Evolutionary conservation across 2,888 invertebrate genomes (phyloP).

Genomic region (Machimus atricapillus): DNA sequence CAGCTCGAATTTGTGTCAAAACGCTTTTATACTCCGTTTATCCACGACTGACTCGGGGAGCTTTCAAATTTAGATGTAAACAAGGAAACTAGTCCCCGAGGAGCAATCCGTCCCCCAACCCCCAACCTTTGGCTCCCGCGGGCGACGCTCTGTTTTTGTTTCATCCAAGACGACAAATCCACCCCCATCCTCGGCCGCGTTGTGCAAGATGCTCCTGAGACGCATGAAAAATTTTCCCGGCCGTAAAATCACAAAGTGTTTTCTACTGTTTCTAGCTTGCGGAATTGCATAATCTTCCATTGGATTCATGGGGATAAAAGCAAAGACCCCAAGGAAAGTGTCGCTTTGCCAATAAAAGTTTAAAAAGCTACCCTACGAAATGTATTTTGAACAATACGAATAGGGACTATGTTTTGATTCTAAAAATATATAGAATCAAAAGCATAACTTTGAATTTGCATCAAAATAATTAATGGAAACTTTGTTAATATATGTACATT

Average conservation of each 20-base stretch:
- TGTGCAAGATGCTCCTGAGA: neutral
- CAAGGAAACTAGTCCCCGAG: constrained; percentile 8
- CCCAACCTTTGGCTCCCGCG: neutral
- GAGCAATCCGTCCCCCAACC: neutral
- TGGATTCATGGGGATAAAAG: neutral
- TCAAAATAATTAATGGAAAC: too few species aligned
- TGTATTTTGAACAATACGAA: neutral
- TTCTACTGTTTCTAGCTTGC: neutral
- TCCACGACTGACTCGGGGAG: neutral
- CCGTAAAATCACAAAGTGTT: neutral
- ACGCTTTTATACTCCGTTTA: constrained; percentile 20
- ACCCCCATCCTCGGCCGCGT: neutral
- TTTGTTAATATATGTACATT: too few species aligned
- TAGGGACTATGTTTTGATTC: neutral
- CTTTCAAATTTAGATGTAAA: constrained; percentile 19
- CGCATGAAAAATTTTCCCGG: neutral
- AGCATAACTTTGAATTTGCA: too few species aligned
- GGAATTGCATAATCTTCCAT: neutral
- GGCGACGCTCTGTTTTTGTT: neutral
- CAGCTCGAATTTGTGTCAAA: constrained; percentile 25
- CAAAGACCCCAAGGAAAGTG: neutral
- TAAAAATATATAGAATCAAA: neutral
- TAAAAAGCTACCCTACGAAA: neutral
- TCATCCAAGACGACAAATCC: neutral
- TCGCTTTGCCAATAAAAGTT: neutral